Conservation (phyloP, 2,888 invertebrate species). For the Tetranychus truncatus region DNA sequence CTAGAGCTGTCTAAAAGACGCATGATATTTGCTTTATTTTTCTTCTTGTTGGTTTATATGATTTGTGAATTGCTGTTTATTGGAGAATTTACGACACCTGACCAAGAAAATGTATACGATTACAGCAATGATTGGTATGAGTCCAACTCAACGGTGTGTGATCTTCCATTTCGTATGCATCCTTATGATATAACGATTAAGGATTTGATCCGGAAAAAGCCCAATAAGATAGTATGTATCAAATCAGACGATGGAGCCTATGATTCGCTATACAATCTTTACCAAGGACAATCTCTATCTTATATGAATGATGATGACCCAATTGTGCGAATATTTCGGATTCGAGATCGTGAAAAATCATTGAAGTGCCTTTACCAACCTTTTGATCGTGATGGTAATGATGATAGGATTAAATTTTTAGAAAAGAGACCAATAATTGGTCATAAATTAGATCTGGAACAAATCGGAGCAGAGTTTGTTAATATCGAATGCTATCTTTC, state of each 20-base stretch:
- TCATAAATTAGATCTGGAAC: not conserved
- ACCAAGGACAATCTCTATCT: not conserved
- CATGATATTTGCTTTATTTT: not conserved
- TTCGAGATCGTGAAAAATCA: not conserved
- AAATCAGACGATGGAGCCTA: not conserved
- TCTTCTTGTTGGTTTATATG: not conserved
- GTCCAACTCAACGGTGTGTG: not conserved
- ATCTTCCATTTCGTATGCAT: conserved; percentile 5
- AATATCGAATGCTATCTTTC: not conserved
- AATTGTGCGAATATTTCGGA: not conserved
- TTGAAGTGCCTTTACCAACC: not conserved
- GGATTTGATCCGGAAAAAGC: not conserved
- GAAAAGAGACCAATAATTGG: not conserved
- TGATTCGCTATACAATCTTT: not conserved
- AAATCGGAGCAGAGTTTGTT: not conserved
- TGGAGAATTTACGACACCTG: not conserved
- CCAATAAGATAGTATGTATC: not conserved
- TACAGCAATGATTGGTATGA: not conserved
- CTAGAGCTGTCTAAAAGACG: no score
- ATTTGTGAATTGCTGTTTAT: not conserved
- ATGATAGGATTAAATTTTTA: not conserved
- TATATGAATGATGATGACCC: not conserved
- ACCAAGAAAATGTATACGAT: not conserved
- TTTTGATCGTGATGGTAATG: not conserved
- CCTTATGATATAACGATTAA: conserved; percentile 5